phyloP scores from a whole-genome alignment of 2,797 vertebrate genomes.

The Telmatherina bonti region DNA sequence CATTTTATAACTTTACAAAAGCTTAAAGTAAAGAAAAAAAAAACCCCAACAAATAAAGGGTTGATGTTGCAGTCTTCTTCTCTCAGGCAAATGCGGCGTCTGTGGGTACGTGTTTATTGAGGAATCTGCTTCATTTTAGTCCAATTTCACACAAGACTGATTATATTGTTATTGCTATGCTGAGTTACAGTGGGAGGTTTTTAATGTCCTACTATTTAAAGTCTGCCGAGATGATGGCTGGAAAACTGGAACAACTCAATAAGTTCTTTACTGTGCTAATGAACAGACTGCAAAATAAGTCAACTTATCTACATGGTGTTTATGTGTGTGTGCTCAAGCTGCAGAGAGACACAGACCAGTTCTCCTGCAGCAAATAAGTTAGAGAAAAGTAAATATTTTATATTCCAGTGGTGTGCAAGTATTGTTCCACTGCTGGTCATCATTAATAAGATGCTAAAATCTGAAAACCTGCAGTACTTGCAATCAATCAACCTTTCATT shows the following conservation, averaged over 20 bases:
- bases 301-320: neutral
- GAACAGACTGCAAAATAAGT: neutral
- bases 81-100: neutral
- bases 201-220: slow-evolving; percentile 22
- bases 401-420: neutral
- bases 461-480: too few species aligned
- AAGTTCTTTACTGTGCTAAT: slow-evolving; percentile 6
- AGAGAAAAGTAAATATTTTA: neutral
- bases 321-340: neutral
- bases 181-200: slow-evolving; percentile 4
- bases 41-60: neutral
- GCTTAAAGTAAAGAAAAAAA: neutral
- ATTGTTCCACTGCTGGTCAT: neutral
- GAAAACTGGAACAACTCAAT: slow-evolving; percentile 13
- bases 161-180: slow-evolving; percentile 14
- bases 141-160: slow-evolving; percentile 41
- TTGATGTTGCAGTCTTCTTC: neutral
- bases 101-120: neutral
- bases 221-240: slow-evolving; percentile 4
- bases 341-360: neutral
- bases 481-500: neutral
- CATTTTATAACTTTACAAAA: neutral
- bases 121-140: slow-evolving; percentile 15
- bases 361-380: neutral
- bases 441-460: slow-evolving; percentile 12